A percentile compares a stretch with the other conserved stretches of the same genome.
Conservation (phyloP, 2,113 vertebrate genomes). For the Azemiops feae region DNA sequence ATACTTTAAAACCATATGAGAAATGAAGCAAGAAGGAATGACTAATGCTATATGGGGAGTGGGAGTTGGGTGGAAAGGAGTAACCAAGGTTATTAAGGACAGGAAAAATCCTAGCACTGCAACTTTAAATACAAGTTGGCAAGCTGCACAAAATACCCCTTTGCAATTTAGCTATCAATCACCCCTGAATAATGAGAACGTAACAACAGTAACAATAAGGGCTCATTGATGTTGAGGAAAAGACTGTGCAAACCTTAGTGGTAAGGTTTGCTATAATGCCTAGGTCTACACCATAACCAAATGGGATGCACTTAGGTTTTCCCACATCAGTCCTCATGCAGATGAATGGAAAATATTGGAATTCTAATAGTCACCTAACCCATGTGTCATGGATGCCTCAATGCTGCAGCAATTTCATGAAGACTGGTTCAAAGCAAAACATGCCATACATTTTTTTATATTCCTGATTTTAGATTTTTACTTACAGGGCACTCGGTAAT, state of each 20-base stretch:
- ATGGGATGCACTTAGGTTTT: background rate
- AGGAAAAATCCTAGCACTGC: slow-evolving; percentile 52
- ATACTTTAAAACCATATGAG: slow-evolving; percentile 58
- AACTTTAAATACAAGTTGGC: slow-evolving; percentile 44
- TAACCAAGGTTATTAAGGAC: slow-evolving; percentile 36
- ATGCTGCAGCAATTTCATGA: background rate
- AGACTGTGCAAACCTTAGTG: background rate
- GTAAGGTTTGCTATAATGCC: background rate
- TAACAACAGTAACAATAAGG: background rate
- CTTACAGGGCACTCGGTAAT: slow-evolving; percentile 94
- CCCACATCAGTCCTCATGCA: background rate
- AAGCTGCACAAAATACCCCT: slow-evolving; percentile 25
- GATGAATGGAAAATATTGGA: background rate
- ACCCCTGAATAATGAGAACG: slow-evolving; percentile 32
- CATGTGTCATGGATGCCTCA: background rate
- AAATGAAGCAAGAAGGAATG: slow-evolving; percentile 45
- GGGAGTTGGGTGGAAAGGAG: slow-evolving; percentile 35
- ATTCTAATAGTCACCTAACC: background rate
- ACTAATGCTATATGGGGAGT: slow-evolving; percentile 52
- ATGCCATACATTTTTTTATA: background rate
- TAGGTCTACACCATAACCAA: background rate
- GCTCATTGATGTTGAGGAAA: background rate
- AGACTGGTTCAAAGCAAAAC: background rate
- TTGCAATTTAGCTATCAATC: slow-evolving; percentile 15
- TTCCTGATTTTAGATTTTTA: slow-evolving; percentile 6